phyloP scores from a whole-genome alignment of 1,140 invertebrate genomes.

The Tribolium castaneum region DNA sequence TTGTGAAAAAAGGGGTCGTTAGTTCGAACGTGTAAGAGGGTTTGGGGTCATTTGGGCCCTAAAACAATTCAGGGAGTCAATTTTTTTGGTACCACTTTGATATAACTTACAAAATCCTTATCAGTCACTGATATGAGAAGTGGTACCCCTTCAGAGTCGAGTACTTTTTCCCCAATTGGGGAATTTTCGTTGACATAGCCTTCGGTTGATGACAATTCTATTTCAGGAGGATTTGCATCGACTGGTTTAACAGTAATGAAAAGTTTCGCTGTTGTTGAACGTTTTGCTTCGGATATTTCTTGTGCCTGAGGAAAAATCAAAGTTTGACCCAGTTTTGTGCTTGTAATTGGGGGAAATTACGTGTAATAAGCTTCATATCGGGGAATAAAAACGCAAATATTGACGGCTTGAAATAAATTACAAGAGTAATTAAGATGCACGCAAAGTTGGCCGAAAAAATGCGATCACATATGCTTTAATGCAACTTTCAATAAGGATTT shows the following conservation, averaged over 20 bases:
- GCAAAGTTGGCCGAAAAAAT: background rate
- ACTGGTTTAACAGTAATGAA: slow-evolving; percentile 84
- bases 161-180: slow-evolving; percentile 82
- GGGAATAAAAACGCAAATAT: slow-evolving; percentile 19
- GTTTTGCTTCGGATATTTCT: slow-evolving; percentile 79
- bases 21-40: slow-evolving; percentile 84
- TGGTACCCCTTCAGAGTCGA: slow-evolving; percentile 74
- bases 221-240: slow-evolving; percentile 85
- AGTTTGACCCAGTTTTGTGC: slow-evolving; percentile 2
- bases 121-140: slow-evolving; percentile 81
- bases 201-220: slow-evolving; percentile 76
- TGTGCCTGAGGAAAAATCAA: slow-evolving; percentile 71
- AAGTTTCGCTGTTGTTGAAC: slow-evolving; percentile 85
- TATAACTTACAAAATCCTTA: slow-evolving; percentile 80
- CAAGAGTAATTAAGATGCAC: slow-evolving; percentile 11
- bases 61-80: slow-evolving; percentile 44
- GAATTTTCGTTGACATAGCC: slow-evolving; percentile 89
- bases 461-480: too few relatives aligned
- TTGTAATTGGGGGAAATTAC: slow-evolving; percentile 21
- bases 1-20: slow-evolving; percentile 85
- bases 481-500: too few relatives aligned
- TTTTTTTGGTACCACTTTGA: background rate
- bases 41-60: slow-evolving; percentile 76
- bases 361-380: slow-evolving; percentile 9
- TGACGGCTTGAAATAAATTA: slow-evolving; percentile 21